Percentiles rank a stretch among this genome's conserved stretches.
These are phyloP conservation scores for Orchestia grillus DNA, from an alignment of 1,140 invertebrate genomes.

Conservation along the genomic window DNA sequence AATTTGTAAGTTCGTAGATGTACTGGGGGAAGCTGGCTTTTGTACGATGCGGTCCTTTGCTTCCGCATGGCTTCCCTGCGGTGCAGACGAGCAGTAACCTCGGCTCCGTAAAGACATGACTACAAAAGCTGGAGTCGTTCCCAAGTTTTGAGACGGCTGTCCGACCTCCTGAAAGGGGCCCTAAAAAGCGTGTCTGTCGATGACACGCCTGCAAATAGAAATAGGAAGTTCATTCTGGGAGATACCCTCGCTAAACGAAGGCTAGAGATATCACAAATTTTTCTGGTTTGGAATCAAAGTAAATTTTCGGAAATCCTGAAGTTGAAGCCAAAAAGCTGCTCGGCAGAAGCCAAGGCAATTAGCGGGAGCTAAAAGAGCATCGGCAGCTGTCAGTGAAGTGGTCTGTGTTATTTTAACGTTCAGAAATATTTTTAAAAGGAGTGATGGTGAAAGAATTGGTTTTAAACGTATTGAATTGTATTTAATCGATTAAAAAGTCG, in stretches of 20 bases:
- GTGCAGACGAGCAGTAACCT: not conserved
- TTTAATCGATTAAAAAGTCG: not conserved
- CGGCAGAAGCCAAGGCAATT: not conserved
- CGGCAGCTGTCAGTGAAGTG: not conserved
- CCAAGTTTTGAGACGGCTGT: not conserved
- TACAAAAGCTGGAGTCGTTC: not conserved
- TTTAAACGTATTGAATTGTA: not conserved
- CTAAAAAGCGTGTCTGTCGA: conserved; percentile 34
- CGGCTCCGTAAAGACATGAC: not conserved
- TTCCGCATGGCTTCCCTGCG: not conserved
- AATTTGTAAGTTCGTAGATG: not conserved
- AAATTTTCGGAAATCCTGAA: not conserved
- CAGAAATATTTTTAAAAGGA: not conserved
- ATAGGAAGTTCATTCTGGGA: conserved; percentile 22
- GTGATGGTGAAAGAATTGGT: not conserved
- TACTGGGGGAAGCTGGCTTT: not conserved
- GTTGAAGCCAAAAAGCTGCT: not conserved
- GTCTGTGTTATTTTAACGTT: not conserved
- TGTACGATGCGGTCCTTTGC: not conserved
- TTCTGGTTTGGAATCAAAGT: not conserved
- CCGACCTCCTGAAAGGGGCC: conserved; percentile 20
- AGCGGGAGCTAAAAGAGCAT: not conserved
- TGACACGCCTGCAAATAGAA: conserved; percentile 11
- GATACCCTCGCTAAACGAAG: not conserved
- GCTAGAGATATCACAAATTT: not conserved